Evolutionary conservation across 2,113 vertebrate genomes (phyloP).

Genomic region (Nannobrachium achirus): DNA sequence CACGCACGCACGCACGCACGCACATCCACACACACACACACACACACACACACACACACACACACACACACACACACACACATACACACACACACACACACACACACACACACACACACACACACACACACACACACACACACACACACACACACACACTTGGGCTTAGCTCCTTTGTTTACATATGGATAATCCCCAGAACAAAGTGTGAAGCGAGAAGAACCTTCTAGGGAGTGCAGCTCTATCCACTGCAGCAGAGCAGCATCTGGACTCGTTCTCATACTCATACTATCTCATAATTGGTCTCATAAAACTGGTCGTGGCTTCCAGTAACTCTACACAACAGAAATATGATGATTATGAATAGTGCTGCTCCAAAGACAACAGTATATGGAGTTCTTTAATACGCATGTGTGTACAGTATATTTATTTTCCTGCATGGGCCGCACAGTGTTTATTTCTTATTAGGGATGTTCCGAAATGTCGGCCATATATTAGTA

Average conservation of each 20-base stretch:
- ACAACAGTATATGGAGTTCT: too few species aligned
- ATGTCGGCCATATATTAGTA: too few species aligned
- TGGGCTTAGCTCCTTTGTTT: constrained; percentile 51
- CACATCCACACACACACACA: background rate
- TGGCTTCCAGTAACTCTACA: too few species aligned
- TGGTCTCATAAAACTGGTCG: constrained; percentile 16
- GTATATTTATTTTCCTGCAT: too few species aligned
- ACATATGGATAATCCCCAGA: constrained; percentile 51
- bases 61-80: background rate
- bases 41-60: background rate
- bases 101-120: background rate
- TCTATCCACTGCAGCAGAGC: constrained; percentile 31
- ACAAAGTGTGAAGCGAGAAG: constrained; percentile 31
- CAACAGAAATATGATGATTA: too few species aligned
- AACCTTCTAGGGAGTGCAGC: constrained; percentile 39
- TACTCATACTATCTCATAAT: constrained; percentile 37
- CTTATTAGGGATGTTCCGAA: too few species aligned
- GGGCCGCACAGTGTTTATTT: too few species aligned
- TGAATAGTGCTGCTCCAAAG: too few species aligned
- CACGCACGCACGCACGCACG: background rate
- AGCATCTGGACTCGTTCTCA: constrained; percentile 31
- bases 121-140: background rate
- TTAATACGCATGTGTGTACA: too few species aligned
- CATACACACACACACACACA: background rate
- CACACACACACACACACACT: constrained; percentile 4